A percentile compares a stretch with the other conserved stretches of the same genome.
Evolutionary conservation across 2,888 invertebrate species (phyloP).

Genomic region (Drosophila recens): DNA sequence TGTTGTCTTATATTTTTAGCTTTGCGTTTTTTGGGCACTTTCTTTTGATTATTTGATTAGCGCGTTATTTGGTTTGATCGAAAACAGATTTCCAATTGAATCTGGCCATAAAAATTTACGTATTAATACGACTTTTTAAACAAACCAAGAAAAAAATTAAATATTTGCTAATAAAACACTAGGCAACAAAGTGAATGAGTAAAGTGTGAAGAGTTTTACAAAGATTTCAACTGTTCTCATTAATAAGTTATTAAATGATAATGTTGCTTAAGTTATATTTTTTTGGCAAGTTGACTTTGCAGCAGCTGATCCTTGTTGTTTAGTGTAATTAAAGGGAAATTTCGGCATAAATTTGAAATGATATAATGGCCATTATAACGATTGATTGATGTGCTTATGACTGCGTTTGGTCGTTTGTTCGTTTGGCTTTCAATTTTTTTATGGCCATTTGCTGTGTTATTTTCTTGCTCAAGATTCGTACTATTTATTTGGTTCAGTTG

Average conservation of each 20-base stretch:
- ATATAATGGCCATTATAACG: slow-evolving; percentile 37
- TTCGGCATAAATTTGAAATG: slow-evolving; percentile 19
- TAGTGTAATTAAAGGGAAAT: slow-evolving; percentile 40
- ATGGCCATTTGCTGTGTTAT: slow-evolving; percentile 1
- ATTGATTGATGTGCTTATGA: slow-evolving; percentile 56
- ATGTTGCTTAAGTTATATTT: background rate
- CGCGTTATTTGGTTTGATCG: slow-evolving; percentile 41
- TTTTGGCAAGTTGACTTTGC: background rate
- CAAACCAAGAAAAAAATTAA: slow-evolving; percentile 5
- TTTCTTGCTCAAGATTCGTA: background rate
- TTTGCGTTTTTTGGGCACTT: slow-evolving; percentile 9
- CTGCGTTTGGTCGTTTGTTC: slow-evolving; percentile 9
- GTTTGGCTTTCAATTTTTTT: slow-evolving; percentile 17
- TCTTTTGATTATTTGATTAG: slow-evolving; percentile 51
- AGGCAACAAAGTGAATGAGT: slow-evolving; percentile 11
- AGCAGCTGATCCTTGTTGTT: slow-evolving; percentile 9
- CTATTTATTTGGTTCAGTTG: background rate
- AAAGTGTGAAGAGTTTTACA: slow-evolving; percentile 2
- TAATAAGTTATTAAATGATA: slow-evolving; percentile 2
- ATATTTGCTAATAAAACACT: slow-evolving; percentile 30
- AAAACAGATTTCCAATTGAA: slow-evolving; percentile 49
- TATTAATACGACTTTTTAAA: slow-evolving; percentile 18
- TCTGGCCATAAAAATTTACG: slow-evolving; percentile 33
- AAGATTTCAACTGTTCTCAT: background rate
- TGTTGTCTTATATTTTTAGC: background rate